Evolutionary conservation across 2,113 vertebrate species (phyloP).

Genomic region (Prionailurus viverrinus): DNA sequence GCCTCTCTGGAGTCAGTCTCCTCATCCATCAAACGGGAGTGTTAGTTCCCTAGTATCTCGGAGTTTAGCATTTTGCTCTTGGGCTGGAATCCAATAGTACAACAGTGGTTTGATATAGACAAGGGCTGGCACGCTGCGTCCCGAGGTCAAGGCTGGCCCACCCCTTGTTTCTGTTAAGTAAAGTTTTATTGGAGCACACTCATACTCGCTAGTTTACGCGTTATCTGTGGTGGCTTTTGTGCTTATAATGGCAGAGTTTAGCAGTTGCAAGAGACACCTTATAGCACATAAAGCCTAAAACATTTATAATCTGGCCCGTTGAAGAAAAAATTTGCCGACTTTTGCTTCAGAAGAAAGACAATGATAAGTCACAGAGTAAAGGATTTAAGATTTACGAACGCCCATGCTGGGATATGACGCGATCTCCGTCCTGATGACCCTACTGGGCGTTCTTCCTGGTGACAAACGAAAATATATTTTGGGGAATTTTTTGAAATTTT

Average conservation of each 20-base stretch:
- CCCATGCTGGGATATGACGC: not conserved
- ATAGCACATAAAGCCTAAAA: not conserved
- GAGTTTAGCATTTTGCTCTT: too few relatives aligned
- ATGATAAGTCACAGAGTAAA: not conserved
- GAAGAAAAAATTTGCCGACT: not conserved
- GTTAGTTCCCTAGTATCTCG: not conserved
- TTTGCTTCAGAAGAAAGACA: not conserved
- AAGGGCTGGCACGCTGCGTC: not conserved
- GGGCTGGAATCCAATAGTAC: not conserved
- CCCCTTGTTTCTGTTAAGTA: not conserved
- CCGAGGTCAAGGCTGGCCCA: not conserved
- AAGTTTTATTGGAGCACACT: not conserved
- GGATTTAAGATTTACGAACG: not conserved
- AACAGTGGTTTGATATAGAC: not conserved
- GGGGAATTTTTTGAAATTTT: not conserved
- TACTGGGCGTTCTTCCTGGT: not conserved
- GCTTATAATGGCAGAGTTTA: not conserved
- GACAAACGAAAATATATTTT: not conserved
- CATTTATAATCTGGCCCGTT: not conserved
- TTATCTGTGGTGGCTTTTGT: not conserved
- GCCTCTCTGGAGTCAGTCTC: not conserved
- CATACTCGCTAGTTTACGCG: not conserved
- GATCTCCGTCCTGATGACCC: not conserved
- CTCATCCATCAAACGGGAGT: not conserved
- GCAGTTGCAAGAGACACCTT: not conserved